phyloP scores from a whole-genome alignment of 2,888 invertebrate genomes.

The Aethes cnicana region DNA sequence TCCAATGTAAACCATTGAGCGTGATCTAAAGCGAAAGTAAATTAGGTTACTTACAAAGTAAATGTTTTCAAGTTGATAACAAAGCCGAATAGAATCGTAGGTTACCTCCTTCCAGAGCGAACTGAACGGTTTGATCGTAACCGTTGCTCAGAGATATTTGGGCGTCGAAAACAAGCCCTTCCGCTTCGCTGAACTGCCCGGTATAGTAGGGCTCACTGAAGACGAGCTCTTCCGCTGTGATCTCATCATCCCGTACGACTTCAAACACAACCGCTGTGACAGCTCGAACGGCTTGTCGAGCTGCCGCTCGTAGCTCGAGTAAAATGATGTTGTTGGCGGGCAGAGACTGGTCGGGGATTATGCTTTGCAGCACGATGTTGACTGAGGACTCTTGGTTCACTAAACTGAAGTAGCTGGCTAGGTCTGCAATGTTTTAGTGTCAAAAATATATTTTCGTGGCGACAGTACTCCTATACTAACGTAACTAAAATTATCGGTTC shows the following conservation, averaged over 20 bases:
- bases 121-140: slow-evolving; percentile 40
- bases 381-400: slow-evolving; percentile 27
- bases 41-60: no score
- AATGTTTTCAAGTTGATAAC: no score
- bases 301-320: slow-evolving; percentile 42
- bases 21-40: slow-evolving; percentile 29
- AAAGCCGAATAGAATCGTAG: no score
- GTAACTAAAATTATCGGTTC: background rate
- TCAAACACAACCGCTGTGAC: slow-evolving; percentile 44
- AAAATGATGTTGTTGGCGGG: slow-evolving; percentile 40
- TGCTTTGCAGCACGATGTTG: slow-evolving; percentile 25
- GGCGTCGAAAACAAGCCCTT: slow-evolving; percentile 34
- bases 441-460: slow-evolving; percentile 38
- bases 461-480: slow-evolving; percentile 24
- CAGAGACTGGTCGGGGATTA: slow-evolving; percentile 42
- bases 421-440: slow-evolving; percentile 36
- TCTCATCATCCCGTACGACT: slow-evolving; percentile 28
- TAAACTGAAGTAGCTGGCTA: slow-evolving; percentile 31
- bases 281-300: slow-evolving; percentile 38
- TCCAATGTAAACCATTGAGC: slow-evolving; percentile 17
- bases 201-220: slow-evolving; percentile 42
- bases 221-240: slow-evolving; percentile 19
- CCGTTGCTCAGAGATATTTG: slow-evolving; percentile 38
- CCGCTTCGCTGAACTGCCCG: slow-evolving; percentile 36
- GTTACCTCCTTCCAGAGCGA: slow-evolving; percentile 44